Evolutionary conservation across 2,888 invertebrate genomes (phyloP).

Genomic region (Cremastobaeus sp.): DNA sequence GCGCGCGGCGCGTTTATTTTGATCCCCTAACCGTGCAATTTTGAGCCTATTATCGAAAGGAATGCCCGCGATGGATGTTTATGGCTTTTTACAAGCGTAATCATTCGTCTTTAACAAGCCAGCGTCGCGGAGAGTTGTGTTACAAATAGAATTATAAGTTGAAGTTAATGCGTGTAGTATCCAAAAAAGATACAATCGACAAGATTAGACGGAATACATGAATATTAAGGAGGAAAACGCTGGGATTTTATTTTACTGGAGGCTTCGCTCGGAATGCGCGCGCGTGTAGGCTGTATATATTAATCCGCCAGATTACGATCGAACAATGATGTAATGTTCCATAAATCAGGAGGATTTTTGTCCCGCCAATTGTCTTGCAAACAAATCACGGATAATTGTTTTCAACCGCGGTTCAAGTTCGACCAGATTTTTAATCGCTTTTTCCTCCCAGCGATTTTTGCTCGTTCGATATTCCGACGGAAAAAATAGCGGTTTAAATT

Average conservation of each 20-base stretch:
- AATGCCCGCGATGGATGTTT: slow-evolving; percentile 57
- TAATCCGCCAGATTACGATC: slow-evolving; percentile 53
- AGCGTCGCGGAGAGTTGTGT: slow-evolving; percentile 44
- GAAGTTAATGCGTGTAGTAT: slow-evolving; percentile 62
- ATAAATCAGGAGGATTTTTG: slow-evolving; percentile 45
- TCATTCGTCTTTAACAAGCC: slow-evolving; percentile 61
- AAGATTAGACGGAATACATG: slow-evolving; percentile 61
- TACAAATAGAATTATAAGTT: slow-evolving; percentile 62
- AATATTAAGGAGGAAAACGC: slow-evolving; percentile 59
- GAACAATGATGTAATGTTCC: slow-evolving; percentile 51
- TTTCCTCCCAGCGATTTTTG: too few species aligned
- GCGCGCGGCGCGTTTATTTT: slow-evolving; percentile 51
- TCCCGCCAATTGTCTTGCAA: slow-evolving; percentile 2
- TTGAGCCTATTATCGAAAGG: slow-evolving; percentile 50
- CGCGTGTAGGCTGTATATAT: slow-evolving; percentile 23
- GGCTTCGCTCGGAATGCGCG: neutral
- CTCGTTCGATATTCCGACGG: too few species aligned
- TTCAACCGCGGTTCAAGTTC: slow-evolving; percentile 6
- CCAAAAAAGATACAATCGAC: slow-evolving; percentile 61
- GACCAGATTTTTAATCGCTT: too few species aligned
- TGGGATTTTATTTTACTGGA: slow-evolving; percentile 43
- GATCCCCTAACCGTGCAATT: slow-evolving; percentile 47
- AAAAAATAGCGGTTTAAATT: neutral
- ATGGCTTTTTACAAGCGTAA: slow-evolving; percentile 61
- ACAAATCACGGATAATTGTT: slow-evolving; percentile 16